phyloP scores from a whole-genome alignment of 2,113 vertebrate species.

The Coptodon rendalli region DNA sequence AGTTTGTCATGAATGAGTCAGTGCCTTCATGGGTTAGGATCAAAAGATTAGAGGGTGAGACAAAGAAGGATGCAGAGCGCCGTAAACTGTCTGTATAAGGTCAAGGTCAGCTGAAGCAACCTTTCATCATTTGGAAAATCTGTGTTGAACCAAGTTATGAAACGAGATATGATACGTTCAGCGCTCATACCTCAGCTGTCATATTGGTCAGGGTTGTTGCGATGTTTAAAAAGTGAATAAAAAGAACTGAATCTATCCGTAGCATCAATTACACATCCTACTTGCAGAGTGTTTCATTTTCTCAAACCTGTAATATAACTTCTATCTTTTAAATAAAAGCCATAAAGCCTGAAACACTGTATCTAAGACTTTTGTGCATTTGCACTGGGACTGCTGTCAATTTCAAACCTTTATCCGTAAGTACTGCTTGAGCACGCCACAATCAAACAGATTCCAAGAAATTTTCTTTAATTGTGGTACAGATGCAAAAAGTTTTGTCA shows the following conservation, averaged over 20 bases:
- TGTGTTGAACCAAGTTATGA: neutral
- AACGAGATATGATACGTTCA: neutral
- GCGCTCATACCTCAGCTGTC: neutral
- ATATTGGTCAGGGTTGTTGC: neutral
- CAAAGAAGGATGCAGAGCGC: neutral
- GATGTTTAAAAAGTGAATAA: neutral
- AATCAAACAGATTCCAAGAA: neutral
- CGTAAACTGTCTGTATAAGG: neutral
- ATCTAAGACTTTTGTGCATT: neutral
- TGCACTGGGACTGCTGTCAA: neutral
- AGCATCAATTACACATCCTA: neutral
- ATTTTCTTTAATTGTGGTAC: neutral
- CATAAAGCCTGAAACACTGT: neutral
- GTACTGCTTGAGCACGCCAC: neutral
- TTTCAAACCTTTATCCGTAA: neutral
- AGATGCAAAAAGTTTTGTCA: neutral
- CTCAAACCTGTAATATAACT: neutral
- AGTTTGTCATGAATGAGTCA: neutral
- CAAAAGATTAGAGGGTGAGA: neutral
- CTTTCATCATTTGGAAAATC: neutral
- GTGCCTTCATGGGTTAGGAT: neutral
- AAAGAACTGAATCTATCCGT: neutral
- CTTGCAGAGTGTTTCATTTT: neutral
- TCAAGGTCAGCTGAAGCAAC: neutral
- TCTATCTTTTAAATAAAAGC: neutral